Conservation (phyloP, 2,888 invertebrate genomes). For the Andrena bucephala region DNA sequence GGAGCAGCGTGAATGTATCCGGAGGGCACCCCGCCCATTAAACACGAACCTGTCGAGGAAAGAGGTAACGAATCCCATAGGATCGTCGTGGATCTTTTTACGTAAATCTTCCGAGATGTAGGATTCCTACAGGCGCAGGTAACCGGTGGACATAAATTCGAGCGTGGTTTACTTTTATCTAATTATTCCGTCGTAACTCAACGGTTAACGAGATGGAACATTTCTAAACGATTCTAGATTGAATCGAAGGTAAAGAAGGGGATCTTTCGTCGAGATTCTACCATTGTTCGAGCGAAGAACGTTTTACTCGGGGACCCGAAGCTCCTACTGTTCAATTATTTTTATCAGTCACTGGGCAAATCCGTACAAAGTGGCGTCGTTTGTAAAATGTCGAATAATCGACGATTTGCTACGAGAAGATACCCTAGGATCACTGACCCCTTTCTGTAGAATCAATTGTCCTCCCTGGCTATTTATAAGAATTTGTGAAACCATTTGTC, state of each 20-base stretch:
- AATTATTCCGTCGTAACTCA: slow-evolving; percentile 62
- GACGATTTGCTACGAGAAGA: background rate
- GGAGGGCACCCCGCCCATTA: slow-evolving; percentile 75
- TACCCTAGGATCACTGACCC: slow-evolving; percentile 19
- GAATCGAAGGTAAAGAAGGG: background rate
- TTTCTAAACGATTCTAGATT: background rate
- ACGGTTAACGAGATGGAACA: slow-evolving; percentile 40
- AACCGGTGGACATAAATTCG: slow-evolving; percentile 51
- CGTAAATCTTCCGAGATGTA: slow-evolving; percentile 56
- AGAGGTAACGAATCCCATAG: slow-evolving; percentile 64
- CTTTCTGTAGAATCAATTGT: slow-evolving; percentile 7
- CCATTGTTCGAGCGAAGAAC: background rate
- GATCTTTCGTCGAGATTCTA: background rate
- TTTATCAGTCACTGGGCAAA: slow-evolving; percentile 75
- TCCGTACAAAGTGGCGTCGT: slow-evolving; percentile 71
- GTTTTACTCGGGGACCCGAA: too few relatives aligned
- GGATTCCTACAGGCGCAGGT: slow-evolving; percentile 37
- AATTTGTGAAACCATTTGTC: background rate
- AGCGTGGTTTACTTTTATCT: slow-evolving; percentile 58
- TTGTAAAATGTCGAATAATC: slow-evolving; percentile 70
- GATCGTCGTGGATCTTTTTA: slow-evolving; percentile 45
- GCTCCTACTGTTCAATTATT: slow-evolving; percentile 54
- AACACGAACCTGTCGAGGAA: slow-evolving; percentile 69
- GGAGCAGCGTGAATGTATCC: slow-evolving; percentile 71
- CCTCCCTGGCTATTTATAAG: slow-evolving; percentile 14